These are phyloP conservation scores for Nipponacmea schrenckii DNA, from an alignment of 2,888 invertebrate genomes.

Conservation along the genomic window DNA sequence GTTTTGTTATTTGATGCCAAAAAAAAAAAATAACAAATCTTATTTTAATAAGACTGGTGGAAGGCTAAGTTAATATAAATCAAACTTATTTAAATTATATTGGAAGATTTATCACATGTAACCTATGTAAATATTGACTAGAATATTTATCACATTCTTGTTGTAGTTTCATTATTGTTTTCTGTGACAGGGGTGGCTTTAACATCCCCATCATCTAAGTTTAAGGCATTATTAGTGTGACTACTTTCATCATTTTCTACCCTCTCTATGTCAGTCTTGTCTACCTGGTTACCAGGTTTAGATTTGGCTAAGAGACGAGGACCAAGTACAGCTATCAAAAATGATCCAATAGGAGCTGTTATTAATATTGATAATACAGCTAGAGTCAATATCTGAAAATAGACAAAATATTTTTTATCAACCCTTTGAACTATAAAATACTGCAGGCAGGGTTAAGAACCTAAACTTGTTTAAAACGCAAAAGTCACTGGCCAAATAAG, in stretches of 20 bases:
- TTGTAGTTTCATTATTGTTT: background rate
- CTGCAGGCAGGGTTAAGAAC: no score
- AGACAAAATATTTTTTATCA: background rate
- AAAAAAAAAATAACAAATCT: no score
- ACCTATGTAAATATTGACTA: no score
- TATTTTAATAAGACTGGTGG: no score
- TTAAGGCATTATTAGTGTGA: conserved; percentile 11
- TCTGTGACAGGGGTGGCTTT: background rate
- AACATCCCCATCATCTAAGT: background rate
- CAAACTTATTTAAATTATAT: no score
- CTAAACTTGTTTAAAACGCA: no score
- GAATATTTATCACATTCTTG: background rate
- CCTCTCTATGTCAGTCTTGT: conserved; percentile 8
- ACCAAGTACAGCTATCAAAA: conserved; percentile 58
- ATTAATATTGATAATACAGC: conserved; percentile 64
- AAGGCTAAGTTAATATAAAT: no score
- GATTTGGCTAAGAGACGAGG: conserved; percentile 47
- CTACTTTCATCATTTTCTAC: conserved; percentile 16
- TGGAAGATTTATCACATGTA: no score
- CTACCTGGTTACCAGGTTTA: conserved; percentile 12
- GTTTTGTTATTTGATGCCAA: no score
- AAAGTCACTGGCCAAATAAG: no score
- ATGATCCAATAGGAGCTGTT: conserved; percentile 64
- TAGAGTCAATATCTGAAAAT: conserved; percentile 57
- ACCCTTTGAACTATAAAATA: background rate